Percentiles rank a stretch among this genome's conserved stretches.
phyloP scores from a whole-genome alignment of 2,797 vertebrate species.

The Pseudotriccus pelzelni region DNA sequence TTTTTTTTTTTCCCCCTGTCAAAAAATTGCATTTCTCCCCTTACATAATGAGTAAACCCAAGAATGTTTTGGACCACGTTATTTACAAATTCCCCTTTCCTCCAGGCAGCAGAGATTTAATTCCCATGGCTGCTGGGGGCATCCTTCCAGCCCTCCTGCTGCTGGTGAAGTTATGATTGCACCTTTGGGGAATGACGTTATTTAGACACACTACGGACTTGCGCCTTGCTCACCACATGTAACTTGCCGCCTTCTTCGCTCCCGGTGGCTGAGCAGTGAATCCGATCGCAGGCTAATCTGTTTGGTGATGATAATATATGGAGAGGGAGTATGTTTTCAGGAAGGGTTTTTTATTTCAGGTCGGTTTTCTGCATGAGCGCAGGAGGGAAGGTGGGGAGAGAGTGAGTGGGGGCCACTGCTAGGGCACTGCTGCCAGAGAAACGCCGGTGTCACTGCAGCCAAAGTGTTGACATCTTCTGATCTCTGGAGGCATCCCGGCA shows the following conservation, averaged over 20 bases:
- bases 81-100: neutral
- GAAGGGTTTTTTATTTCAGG: neutral
- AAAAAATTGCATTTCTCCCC: neutral
- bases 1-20: neutral
- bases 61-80: neutral
- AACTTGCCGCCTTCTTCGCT: neutral
- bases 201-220: neutral
- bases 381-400: neutral
- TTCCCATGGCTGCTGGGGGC: neutral
- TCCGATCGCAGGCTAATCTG: rapidly evolving
- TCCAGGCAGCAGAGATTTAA: neutral
- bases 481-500: neutral
- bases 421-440: neutral
- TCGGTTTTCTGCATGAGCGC: neutral
- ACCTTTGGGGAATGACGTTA: neutral
- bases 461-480: neutral
- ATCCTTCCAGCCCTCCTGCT: neutral
- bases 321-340: neutral
- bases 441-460: neutral
- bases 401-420: neutral
- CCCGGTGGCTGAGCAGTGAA: rapidly evolving
- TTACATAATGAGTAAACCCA: neutral
- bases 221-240: rapidly evolving
- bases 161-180: neutral
- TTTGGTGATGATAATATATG: neutral